Evolutionary conservation across 1,140 invertebrate species (phyloP).

Genomic region (Lasaia peninsularis): DNA sequence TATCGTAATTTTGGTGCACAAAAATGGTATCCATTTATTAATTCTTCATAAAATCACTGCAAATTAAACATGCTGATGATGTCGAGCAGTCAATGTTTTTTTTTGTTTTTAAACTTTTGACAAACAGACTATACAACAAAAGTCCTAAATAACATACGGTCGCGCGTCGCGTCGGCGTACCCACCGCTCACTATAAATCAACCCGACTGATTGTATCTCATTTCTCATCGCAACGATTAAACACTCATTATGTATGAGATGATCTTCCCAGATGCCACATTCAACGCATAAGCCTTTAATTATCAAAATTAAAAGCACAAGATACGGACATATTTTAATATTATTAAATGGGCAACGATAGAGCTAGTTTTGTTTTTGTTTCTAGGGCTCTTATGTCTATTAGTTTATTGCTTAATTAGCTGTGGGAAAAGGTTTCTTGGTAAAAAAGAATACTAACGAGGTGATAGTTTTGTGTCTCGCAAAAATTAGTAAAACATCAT

Average conservation of each 20-base stretch:
- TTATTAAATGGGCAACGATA: background rate
- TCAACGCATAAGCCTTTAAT: conserved; percentile 1
- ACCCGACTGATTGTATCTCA: conserved; percentile 10
- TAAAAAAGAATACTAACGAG: too few species aligned
- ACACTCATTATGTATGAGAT: conserved; percentile 14
- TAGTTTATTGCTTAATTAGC: background rate
- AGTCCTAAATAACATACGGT: background rate
- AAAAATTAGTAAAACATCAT: too few species aligned
- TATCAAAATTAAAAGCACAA: background rate
- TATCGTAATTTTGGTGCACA: too few species aligned
- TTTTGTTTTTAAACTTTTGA: background rate
- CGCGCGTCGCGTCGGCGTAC: conserved; percentile 2
- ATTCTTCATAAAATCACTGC: too few species aligned
- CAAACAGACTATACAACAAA: background rate
- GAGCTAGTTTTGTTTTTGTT: background rate
- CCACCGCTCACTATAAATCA: background rate
- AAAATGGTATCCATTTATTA: too few species aligned
- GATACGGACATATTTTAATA: background rate
- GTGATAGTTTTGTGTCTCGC: too few species aligned
- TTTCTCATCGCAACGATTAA: conserved; percentile 25
- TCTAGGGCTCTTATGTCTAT: background rate
- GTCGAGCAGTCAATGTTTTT: too few species aligned
- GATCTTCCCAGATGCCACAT: conserved; percentile 4
- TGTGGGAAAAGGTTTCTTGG: too few species aligned
- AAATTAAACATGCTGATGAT: too few species aligned